phyloP scores from a whole-genome alignment of 2,888 invertebrate species.

The Xanthostigma xanthostigma region DNA sequence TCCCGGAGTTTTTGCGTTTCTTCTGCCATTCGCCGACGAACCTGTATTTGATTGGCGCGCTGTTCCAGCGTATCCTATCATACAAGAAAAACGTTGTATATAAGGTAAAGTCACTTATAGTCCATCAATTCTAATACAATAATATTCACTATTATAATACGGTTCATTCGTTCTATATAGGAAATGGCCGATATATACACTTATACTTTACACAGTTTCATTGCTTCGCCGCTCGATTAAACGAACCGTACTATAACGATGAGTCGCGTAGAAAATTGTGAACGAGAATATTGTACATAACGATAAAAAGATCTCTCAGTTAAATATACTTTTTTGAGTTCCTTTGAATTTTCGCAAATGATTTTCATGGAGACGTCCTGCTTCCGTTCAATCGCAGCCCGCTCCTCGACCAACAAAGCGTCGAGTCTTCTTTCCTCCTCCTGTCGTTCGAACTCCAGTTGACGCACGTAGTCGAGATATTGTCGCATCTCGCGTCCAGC shows the following conservation, averaged over 20 bases:
- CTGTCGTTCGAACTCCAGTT: constrained; percentile 21
- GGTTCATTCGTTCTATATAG: too few relatives aligned
- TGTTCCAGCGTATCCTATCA: constrained; percentile 24
- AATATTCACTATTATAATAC: too few relatives aligned
- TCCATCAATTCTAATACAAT: too few relatives aligned
- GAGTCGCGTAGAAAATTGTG: too few relatives aligned
- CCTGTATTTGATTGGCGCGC: constrained; percentile 22
- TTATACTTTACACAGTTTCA: too few relatives aligned
- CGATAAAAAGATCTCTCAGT: too few relatives aligned
- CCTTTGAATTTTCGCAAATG: constrained; percentile 18
- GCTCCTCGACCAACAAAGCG: constrained; percentile 19
- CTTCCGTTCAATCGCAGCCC: constrained; percentile 19
- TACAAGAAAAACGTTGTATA: constrained; percentile 1
- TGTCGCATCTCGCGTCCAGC: constrained; percentile 20
- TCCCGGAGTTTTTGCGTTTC: constrained; percentile 18
- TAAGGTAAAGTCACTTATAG: not conserved
- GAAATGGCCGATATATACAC: too few relatives aligned
- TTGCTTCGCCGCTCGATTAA: too few relatives aligned
- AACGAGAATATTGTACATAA: too few relatives aligned
- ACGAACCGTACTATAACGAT: too few relatives aligned
- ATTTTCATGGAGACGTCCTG: constrained; percentile 13
- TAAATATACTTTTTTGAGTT: constrained; percentile 16
- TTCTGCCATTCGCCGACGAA: constrained; percentile 21
- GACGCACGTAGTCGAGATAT: constrained; percentile 21
- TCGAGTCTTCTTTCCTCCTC: constrained; percentile 21